These are phyloP conservation scores for Diadema setosum DNA, from an alignment of 35 echinoderm and acorn worm species.

Conservation along the genomic window DNA sequence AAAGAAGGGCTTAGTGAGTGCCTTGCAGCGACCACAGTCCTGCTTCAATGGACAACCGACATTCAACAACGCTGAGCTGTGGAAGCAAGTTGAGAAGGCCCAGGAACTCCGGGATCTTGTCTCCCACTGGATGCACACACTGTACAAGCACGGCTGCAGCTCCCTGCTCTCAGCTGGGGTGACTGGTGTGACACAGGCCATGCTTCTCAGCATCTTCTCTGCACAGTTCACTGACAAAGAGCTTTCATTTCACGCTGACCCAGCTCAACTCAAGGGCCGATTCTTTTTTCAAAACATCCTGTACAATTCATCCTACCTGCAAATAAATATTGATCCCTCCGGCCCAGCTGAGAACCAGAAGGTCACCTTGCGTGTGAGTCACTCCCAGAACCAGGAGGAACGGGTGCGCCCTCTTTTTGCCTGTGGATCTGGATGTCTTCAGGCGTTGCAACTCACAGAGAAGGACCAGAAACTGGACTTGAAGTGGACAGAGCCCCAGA, in stretches of 20 bases:
- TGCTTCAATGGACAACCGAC: conserved; percentile 96
- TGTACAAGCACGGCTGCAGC: conserved; percentile 90
- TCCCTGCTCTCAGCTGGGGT: conserved; percentile 58
- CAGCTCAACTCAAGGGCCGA: conserved; percentile 55
- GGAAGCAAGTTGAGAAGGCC: conserved; percentile 38
- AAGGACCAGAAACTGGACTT: conserved; percentile 45
- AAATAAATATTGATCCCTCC: conserved; percentile 58
- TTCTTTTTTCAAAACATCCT: conserved; percentile 74
- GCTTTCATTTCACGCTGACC: conserved; percentile 92
- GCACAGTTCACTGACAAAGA: conserved; percentile 88
- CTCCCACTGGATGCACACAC: conserved; percentile 83
- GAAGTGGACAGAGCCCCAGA: conserved; percentile 88
- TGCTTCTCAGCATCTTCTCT: conserved; percentile 86
- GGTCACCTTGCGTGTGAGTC: conserved; percentile 44
- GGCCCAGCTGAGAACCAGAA: conserved; percentile 44
- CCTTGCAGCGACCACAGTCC: conserved; percentile 71
- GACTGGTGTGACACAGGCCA: conserved; percentile 76
- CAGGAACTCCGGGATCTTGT: conserved; percentile 64
- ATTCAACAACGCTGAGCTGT: conserved; percentile 41
- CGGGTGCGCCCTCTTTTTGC: conserved; percentile 52
- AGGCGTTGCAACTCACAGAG: conserved; percentile 30
- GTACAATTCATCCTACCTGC: conserved; percentile 66
- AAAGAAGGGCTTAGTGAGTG: conserved; percentile 68
- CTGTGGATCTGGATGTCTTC: conserved; percentile 76
- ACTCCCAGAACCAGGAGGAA: conserved; percentile 28